Evolutionary conservation across 2,888 invertebrate species (phyloP).

Genomic region (Blastobasis adustella): DNA sequence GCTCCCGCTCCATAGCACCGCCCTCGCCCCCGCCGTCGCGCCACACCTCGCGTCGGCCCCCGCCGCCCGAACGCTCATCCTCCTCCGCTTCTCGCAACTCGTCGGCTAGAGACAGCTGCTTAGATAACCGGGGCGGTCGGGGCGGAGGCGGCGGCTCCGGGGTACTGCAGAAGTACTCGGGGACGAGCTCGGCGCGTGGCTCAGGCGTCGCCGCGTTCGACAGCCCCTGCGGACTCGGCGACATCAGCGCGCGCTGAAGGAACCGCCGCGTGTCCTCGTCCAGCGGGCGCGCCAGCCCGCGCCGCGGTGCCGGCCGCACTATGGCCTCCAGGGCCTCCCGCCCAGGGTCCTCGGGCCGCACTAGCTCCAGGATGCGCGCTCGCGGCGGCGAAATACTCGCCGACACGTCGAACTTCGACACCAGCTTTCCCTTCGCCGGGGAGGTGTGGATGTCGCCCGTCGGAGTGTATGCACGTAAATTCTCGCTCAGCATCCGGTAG

Average conservation of each 20-base stretch:
- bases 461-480: slow-evolving; percentile 53
- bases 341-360: slow-evolving; percentile 56
- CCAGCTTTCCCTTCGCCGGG: slow-evolving; percentile 48
- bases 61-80: slow-evolving; percentile 30
- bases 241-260: slow-evolving; percentile 50
- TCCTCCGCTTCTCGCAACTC: slow-evolving; percentile 61
- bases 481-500: slow-evolving; percentile 51
- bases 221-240: slow-evolving; percentile 40
- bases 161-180: slow-evolving; percentile 7
- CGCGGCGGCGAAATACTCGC: slow-evolving; percentile 50
- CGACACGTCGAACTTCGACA: slow-evolving; percentile 51
- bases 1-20: slow-evolving; percentile 54
- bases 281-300: slow-evolving; percentile 49
- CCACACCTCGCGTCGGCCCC: slow-evolving; percentile 33
- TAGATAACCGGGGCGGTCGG: slow-evolving; percentile 8
- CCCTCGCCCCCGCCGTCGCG: slow-evolving; percentile 34
- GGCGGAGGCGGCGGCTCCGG: neutral
- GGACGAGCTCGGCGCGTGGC: slow-evolving; percentile 15
- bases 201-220: slow-evolving; percentile 34
- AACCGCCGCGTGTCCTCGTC: slow-evolving; percentile 61
- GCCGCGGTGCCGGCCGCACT: slow-evolving; percentile 53
- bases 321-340: slow-evolving; percentile 59
- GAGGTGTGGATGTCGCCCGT: slow-evolving; percentile 54
- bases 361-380: slow-evolving; percentile 52
- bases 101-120: slow-evolving; percentile 48